Evolutionary conservation across 2,888 invertebrate species (phyloP).

Genomic region (Nysson spinosus): DNA sequence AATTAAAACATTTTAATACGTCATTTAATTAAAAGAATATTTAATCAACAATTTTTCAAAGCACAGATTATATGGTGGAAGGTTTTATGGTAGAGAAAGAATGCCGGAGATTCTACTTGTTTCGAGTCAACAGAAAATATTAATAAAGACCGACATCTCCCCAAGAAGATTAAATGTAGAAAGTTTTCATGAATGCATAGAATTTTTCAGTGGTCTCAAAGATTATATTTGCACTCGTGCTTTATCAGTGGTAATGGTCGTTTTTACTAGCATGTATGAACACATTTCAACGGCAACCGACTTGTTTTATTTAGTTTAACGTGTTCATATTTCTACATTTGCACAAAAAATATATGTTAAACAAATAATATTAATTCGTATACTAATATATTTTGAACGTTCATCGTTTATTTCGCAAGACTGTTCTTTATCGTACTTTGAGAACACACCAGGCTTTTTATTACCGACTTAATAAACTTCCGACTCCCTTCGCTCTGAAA

Average conservation of each 20-base stretch:
- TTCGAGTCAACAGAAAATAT: neutral
- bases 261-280: neutral
- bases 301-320: conserved; percentile 26
- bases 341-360: too few relatives aligned
- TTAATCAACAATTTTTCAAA: too few relatives aligned
- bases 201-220: conserved; percentile 46
- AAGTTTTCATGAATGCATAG: conserved; percentile 52
- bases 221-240: conserved; percentile 36
- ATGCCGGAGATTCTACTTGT: neutral
- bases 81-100: neutral
- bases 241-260: conserved; percentile 12
- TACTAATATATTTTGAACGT: too few relatives aligned
- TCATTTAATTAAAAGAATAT: too few relatives aligned
- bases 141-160: conserved; percentile 8
- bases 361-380: too few relatives aligned
- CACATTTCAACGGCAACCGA: conserved; percentile 10
- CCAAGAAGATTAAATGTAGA: neutral
- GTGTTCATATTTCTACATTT: neutral
- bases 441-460: too few relatives aligned
- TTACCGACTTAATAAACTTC: too few relatives aligned
- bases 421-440: too few relatives aligned
- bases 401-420: too few relatives aligned
- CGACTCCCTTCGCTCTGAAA: too few relatives aligned
- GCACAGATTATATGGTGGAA: too few relatives aligned
- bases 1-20: too few relatives aligned